Evolutionary conservation across 1,140 invertebrate genomes (phyloP), one percentile per base, ranked within the genome.

Genomic region (Pollicipes pollicipes): DNA sequence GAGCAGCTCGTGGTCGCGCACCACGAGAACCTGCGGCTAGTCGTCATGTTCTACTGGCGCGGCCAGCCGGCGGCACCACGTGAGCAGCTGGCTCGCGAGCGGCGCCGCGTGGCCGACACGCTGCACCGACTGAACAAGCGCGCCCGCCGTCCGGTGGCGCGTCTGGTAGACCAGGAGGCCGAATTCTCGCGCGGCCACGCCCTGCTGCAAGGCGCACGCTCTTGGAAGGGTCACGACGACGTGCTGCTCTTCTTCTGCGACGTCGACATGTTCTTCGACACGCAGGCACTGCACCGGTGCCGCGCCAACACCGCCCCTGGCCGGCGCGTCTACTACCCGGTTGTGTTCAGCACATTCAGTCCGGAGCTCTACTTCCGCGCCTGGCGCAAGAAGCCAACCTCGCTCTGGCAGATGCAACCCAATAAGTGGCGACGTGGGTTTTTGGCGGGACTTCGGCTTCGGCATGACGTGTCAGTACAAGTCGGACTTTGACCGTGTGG

Each of bases 401-500:
- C 64, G 63, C 63, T 21, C n/a, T 58, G 45, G 45, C 13, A 58
- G 45, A 3, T 21, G 8, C 45, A 58, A n/a, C 21, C 45, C 45
- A 2, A 21, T 58, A 10, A 21, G 2, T 3, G 13, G 17, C 3
- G 45, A 58, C 24, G 45, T 58, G 2, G 90, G 90, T 6, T 91
- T 90, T 77, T 91, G 89, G 89, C 83, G 89, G 72, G 89, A 91
- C 79, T 91, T 90, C 78, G 89, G 89, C 72, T 91, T 88, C 74
- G 89, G 89, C 16, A 91, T 91, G 89, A 90, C 88, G 0, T 91
- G 89, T 75, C 88, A 90, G 77, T 90, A 90, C 78, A 85, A 87
- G 72, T 90, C 88, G 3, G 89, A 91, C 76, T 90, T 91, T 76
- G 78, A 88, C 68, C 45, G 45, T 2, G 45, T 21, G 6, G 45